Percentiles rank a stretch among this genome's conserved stretches.
phyloP scores from a whole-genome alignment of 2,113 vertebrate species.

The Sceloporus tristichus region DNA sequence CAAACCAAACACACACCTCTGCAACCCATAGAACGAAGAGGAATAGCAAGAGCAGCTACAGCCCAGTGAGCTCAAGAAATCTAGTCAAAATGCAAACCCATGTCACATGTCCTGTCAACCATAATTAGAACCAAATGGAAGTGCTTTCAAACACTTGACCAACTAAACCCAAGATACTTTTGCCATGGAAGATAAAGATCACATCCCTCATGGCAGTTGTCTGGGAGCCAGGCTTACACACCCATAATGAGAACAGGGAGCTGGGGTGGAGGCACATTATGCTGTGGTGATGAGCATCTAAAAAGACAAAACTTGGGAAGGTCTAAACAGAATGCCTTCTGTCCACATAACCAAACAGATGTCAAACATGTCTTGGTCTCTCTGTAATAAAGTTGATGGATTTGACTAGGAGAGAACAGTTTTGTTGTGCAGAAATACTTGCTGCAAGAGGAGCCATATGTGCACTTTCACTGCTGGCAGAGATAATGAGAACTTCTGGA shows the following conservation, averaged over 20 bases:
- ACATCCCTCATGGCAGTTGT: neutral
- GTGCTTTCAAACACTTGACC: fast-evolving
- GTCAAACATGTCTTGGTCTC: neutral
- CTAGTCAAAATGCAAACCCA: constrained; percentile 25
- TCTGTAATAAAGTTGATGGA: neutral
- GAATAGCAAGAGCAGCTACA: constrained; percentile 56
- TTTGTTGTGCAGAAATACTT: fast-evolving
- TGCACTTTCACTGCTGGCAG: neutral
- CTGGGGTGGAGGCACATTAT: constrained; percentile 20
- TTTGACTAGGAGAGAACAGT: neutral
- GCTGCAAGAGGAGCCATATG: neutral
- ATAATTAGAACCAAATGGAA: neutral
- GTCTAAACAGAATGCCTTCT: neutral
- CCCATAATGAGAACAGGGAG: constrained; percentile 16
- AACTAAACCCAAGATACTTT: constrained; percentile 26
- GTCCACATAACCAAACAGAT: constrained; percentile 1
- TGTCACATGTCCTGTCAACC: neutral
- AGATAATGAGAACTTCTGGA: constrained; percentile 42
- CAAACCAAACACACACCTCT: constrained; percentile 41
- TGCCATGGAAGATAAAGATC: neutral
- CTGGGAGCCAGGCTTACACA: neutral
- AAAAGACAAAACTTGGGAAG: neutral
- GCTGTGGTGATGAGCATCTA: neutral
- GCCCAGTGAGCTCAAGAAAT: constrained; percentile 34
- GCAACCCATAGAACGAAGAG: constrained; percentile 53